phyloP scores from a whole-genome alignment of 2,113 vertebrate species.

The Aptenodytes patagonicus region DNA sequence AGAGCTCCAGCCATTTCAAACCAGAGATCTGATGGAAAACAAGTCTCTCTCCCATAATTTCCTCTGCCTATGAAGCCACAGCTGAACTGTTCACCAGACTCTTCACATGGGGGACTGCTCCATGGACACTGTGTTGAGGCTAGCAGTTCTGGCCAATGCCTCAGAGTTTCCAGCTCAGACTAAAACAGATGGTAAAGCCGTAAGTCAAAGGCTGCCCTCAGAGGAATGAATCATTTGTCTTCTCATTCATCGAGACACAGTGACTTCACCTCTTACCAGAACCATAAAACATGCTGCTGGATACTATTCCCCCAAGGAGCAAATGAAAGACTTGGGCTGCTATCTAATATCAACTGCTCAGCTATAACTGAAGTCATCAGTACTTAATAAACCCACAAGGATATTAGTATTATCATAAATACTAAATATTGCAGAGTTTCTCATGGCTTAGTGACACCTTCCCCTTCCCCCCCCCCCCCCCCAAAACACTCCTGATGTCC shows the following conservation, averaged over 20 bases:
- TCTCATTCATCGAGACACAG: neutral
- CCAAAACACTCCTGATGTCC: neutral
- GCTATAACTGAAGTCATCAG: neutral
- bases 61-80: neutral
- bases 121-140: neutral
- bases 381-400: neutral
- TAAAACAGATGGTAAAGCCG: constrained; percentile 36
- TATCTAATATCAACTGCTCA: neutral
- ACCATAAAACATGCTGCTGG: neutral
- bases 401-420: neutral
- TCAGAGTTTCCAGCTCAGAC: constrained; percentile 6
- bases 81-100: neutral
- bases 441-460: neutral
- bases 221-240: constrained; percentile 53
- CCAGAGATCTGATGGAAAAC: neutral
- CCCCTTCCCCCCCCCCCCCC: too few relatives aligned
- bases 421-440: neutral
- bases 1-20: neutral
- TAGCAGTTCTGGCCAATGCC: neutral
- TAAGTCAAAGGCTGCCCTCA: neutral
- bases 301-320: neutral
- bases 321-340: neutral
- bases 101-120: neutral
- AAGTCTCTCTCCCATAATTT: neutral
- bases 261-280: constrained; percentile 58